phyloP scores from a whole-genome alignment of 2,797 vertebrate species.

The Rachycentron canadum region DNA sequence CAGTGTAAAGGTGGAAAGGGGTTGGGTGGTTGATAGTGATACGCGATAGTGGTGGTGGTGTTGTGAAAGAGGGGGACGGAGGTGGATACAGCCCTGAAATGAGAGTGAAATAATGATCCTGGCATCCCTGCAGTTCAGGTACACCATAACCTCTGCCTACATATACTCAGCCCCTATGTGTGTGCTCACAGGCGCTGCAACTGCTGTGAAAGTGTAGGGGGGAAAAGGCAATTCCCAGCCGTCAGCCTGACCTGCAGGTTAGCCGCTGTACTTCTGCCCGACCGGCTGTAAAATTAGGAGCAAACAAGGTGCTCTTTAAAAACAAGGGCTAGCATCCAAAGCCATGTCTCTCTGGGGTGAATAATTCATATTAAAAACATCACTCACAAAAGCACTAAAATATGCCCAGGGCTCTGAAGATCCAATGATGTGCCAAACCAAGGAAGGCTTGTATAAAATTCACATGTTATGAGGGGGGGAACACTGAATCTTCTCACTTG shows the following conservation, averaged over 20 bases:
- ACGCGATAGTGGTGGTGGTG: conserved; percentile 59
- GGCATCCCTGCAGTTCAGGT: conserved; percentile 75
- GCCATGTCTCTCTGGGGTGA: conserved; percentile 78
- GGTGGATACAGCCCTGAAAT: conserved; percentile 71
- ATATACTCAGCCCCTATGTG: conserved; percentile 56
- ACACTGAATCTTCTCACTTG: conserved; percentile 59
- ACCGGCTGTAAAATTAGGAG: conserved; percentile 86
- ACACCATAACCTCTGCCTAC: conserved; percentile 71
- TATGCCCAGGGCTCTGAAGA: conserved; percentile 74
- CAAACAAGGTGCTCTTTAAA: conserved; percentile 83
- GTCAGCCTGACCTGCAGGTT: conserved; percentile 81
- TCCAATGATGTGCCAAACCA: conserved; percentile 66
- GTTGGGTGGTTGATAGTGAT: conserved; percentile 65
- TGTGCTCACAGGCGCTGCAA: conserved; percentile 55
- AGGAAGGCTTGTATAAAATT: conserved; percentile 68
- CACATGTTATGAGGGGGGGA: conserved; percentile 38
- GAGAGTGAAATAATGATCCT: conserved; percentile 78
- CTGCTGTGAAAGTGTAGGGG: conserved; percentile 65
- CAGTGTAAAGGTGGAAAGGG: conserved; percentile 59
- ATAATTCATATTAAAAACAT: conserved; percentile 86
- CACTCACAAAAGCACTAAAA: conserved; percentile 79
- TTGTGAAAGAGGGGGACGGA: conserved; percentile 55
- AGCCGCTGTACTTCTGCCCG: conserved; percentile 82
- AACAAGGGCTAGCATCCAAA: conserved; percentile 75
- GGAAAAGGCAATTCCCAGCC: conserved; percentile 78